Evolutionary conservation across 2,888 invertebrate genomes (phyloP), one percentile per base, ranked within the genome.

Genomic region (Luffia ferchaultella): DNA sequence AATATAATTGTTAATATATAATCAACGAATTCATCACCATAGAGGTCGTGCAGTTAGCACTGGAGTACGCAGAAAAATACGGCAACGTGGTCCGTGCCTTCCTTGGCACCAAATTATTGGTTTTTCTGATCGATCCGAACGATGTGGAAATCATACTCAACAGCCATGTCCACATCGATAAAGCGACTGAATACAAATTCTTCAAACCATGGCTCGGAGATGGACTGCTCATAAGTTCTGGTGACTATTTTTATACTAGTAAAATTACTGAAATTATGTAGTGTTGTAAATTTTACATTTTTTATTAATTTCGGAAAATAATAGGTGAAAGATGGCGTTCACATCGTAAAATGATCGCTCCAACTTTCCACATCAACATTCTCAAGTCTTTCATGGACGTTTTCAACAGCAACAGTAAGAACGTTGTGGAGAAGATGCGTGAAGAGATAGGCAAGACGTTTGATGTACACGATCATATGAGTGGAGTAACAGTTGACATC

Each of bases 331-430:
- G 91, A 82, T 93, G 93, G 93, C 87, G 90, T 42, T 87, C 90
- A 1, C 93, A 93, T 67, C 86, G 93, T 20, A 93, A 93, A 80
- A 86, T 93, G 68, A 93, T 93, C 55, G 93, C 93, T 0, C 93
- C 93, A 12, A 92, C 93, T 43, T 93, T 93, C 85, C 93, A 93
- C 63, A 87, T 93, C 64, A 93, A 93, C 65, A 91, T 93, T 1
- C 73, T 93, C 42, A 93, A 93, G 73, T 91, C 91, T 1, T 93
- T 93, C 65, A 87, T 93, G 55, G 87, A 87, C 46, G 78, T 91
- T 0, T 93, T 93, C 70, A 93, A 93, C 54, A 87, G 88, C 5
- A 93, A 93, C 71, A 91, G 92, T 44, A 85, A 77, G 49, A 85
- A 86, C 42, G 90, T 92, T 0, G 90, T 92, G 0, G 84, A 88